Base-by-base conservation (phyloP, 1,140 invertebrate genomes). In the Macrobrachium rosenbergii region DNA sequence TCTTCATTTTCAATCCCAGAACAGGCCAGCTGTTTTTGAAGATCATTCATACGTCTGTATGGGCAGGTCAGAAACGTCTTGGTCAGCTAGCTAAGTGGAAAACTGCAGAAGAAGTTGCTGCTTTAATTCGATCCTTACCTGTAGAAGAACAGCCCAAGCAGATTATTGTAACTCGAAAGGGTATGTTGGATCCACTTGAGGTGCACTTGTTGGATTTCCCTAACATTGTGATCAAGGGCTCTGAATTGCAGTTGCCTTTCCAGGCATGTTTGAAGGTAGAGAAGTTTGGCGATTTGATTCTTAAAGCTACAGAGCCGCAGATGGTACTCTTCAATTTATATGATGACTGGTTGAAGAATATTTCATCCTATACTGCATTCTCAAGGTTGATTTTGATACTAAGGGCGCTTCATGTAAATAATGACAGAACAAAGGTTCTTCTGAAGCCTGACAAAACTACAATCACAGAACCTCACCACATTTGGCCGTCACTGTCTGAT, bases 141-240 rank as follows among this genome's bases (percentile, higher is more conserved):
- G 99, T 99, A 16, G 99, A 99, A 93, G 99, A 99, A 94, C 99
- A 99, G 92, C 99, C 99, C 0, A 99, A 99, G 92, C 99, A 99
- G 93, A 99, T 99, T 91, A 99, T 99, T 92, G 99, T 99, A 19
- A 99, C 99, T 0, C 94, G 99, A 91, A 99, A 99, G 91, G 98
- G 98, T 92, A 99, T 99, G 98, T 96, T 99, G 93, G 99, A 99
- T 94, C 99, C 99, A 0, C 94, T 99, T 64, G 99, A 99, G 94
- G 94, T 99, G 43, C 99, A 99, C 94, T 95, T 99, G 91, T 94
- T 99, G 0, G 99, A 99, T 93, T 99, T 99, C 93, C 99, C 99
- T 0, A 99, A 99, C 92, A 99, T 99, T 92, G 99, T 99, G 19
- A 99, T 99, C 92, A 99, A 99, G 92, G 99, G 98, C 1, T 99